Conservation (phyloP, 2,113 vertebrate genomes). For the Alligator sinensis region DNA sequence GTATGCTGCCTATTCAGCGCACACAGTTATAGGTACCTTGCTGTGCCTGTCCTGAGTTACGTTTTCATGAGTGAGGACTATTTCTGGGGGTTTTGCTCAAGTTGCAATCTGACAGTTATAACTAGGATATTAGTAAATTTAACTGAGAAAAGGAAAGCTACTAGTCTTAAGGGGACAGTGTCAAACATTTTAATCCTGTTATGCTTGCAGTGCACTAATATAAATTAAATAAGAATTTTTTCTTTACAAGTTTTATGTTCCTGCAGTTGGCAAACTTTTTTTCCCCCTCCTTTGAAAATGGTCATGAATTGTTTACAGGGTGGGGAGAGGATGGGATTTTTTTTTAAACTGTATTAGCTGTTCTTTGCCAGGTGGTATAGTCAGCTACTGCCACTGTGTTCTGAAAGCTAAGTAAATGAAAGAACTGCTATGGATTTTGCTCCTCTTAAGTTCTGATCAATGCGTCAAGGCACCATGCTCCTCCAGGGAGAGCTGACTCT, state of each 20-base stretch:
- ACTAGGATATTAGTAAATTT: background rate
- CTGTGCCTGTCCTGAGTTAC: background rate
- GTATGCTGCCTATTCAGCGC: conserved; percentile 12
- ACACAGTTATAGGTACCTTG: background rate
- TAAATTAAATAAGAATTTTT: accelerated
- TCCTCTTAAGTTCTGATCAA: background rate
- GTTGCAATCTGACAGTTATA: background rate
- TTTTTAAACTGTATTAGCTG: background rate
- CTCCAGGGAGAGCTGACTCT: background rate
- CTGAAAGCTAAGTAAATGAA: background rate
- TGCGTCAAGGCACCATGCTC: background rate
- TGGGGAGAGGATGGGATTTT: background rate
- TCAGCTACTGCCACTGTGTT: background rate
- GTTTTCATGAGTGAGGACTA: too few species aligned
- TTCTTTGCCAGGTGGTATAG: background rate
- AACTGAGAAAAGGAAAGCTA: background rate
- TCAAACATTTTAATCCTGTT: background rate
- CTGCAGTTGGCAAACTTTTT: background rate
- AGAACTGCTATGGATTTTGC: background rate
- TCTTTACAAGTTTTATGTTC: background rate
- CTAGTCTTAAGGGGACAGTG: accelerated
- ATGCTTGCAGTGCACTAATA: background rate
- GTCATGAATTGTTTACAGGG: background rate
- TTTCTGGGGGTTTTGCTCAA: background rate
- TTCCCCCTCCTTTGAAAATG: background rate